Base-by-base conservation (phyloP, 1,140 invertebrate genomes). In the Drosophila saltans region DNA sequence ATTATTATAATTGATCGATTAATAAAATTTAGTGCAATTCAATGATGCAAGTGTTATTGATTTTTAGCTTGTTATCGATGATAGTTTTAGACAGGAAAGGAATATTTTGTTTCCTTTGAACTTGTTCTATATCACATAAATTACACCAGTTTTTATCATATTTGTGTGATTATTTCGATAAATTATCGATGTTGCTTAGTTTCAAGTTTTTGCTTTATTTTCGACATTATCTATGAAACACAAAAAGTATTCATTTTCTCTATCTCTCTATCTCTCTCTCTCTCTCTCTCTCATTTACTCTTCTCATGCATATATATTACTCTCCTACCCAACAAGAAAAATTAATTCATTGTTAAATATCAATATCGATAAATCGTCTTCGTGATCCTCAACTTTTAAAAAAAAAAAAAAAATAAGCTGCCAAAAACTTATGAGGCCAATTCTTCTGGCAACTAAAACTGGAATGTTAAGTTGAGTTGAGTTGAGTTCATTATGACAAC, bases 321-420 rank as follows among this genome's bases (percentile, higher is more conserved):
- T 52, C 45, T 10, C 2, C 2, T 26, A 52, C 6, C 21, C 45
- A 52, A 26, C 21, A 52, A 52, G 45, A 52, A 52, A 52, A 52
- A 52, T 52, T 52, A 52, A 52, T 52, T 52, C 45, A 52, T 52
- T 52, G 45, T 52, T 52, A 52, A 52, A 52, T 52, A 52, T 75
- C 72, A 65, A 75, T 68, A 75, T 75, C 72, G 68, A 75, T 75
- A 75, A 75, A 75, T 75, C 73, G 73, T 66, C 72, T 75, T 75
- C 73, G 73, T 75, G 73, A 75, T 75, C 64, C 73, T 57, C 74
- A 68, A 60, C 2, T 21, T 1, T 0, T 1, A 28, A 55, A 26
- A 60, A 3, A 40, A 60, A 21, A 60, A 36, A 60, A 60, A 40
- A 39, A 40, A 30, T 16, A 21, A 36, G 64, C 72, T 75, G 52